These are phyloP conservation scores for Philopedon plagiatum DNA, from an alignment of 2,888 invertebrate genomes.

Conservation along the genomic window DNA sequence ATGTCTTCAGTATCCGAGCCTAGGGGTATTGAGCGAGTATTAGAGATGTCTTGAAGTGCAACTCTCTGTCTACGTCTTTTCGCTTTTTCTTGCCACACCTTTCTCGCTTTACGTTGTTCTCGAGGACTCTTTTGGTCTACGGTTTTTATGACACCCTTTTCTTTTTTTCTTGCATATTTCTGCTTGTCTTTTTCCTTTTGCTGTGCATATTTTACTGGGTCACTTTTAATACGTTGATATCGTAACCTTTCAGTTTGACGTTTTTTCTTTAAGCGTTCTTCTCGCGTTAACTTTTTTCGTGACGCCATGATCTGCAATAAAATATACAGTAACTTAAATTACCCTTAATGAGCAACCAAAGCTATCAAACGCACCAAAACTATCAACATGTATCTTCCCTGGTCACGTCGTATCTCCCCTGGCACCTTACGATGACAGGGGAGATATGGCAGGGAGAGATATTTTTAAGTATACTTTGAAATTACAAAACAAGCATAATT, in stretches of 20 bases:
- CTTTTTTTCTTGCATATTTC: constrained; percentile 29
- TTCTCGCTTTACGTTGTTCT: constrained; percentile 16
- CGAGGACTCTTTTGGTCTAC: constrained; percentile 26
- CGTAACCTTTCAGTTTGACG: constrained; percentile 15
- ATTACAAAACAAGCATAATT: no score
- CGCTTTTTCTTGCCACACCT: neutral
- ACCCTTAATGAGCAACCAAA: no score
- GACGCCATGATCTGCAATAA: neutral
- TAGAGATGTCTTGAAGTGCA: neutral
- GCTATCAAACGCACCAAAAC: no score
- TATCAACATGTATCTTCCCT: no score
- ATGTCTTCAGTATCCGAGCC: neutral
- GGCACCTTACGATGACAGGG: no score
- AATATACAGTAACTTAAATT: no score
- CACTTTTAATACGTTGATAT: constrained; percentile 23
- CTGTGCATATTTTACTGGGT: constrained; percentile 15
- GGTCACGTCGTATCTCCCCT: no score
- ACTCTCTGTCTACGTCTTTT: neutral
- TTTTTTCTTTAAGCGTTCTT: constrained; percentile 44
- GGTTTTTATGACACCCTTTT: constrained; percentile 24
- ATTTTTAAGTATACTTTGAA: no score
- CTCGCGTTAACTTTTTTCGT: neutral
- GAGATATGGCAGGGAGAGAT: no score
- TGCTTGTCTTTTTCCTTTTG: constrained; percentile 21
- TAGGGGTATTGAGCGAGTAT: neutral